Evolutionary conservation across 1,140 invertebrate species (phyloP).

Genomic region (Hylaeus anthracinus): DNA sequence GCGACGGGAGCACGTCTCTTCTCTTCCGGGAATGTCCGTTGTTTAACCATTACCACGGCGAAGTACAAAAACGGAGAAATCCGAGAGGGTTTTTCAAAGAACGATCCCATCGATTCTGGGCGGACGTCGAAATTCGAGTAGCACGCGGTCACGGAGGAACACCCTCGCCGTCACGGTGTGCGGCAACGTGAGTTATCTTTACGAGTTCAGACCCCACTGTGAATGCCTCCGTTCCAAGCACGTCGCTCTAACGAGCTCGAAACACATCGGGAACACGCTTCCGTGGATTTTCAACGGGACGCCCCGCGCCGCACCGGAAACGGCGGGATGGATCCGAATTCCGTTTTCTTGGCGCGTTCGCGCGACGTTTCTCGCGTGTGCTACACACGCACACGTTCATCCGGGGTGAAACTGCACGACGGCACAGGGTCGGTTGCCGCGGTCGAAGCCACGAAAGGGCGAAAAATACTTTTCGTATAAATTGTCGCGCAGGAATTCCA

Average conservation of each 20-base stretch:
- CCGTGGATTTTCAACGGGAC: not conserved
- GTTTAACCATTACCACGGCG: too few species aligned
- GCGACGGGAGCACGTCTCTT: too few species aligned
- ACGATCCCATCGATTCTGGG: too few species aligned
- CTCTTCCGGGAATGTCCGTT: too few species aligned
- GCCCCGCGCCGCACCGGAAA: not conserved
- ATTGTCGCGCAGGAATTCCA: constrained; percentile 71
- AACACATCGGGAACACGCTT: not conserved
- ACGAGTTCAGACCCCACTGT: not conserved
- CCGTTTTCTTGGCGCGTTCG: constrained; percentile 35
- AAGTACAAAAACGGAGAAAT: too few species aligned
- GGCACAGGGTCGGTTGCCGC: too few species aligned
- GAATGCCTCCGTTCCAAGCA: not conserved
- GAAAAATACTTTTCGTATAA: constrained; percentile 73
- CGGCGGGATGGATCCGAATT: too few species aligned
- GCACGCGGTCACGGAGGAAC: not conserved
- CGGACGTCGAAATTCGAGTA: too few species aligned
- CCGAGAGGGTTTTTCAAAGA: too few species aligned
- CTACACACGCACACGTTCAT: too few species aligned
- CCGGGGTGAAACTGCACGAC: not conserved
- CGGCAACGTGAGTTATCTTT: not conserved
- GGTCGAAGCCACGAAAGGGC: constrained; percentile 14
- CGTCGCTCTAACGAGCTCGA: not conserved
- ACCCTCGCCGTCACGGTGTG: too few species aligned
- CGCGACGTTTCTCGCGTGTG: not conserved